Conservation (phyloP, 2,888 invertebrate species). For the Alentia gelatinosa region DNA sequence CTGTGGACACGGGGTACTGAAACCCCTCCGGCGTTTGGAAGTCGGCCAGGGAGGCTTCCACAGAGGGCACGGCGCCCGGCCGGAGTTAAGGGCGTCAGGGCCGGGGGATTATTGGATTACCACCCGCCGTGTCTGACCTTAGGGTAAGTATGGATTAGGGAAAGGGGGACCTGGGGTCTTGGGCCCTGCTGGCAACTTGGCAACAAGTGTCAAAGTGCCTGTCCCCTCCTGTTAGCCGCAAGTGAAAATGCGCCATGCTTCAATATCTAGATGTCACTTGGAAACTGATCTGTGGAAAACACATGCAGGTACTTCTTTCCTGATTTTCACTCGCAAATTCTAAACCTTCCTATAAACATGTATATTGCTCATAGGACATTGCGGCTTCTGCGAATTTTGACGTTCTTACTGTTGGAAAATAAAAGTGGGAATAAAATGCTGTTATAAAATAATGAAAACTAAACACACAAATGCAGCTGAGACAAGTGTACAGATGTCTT, state of each 20-base stretch:
- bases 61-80: not conserved
- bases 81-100: not conserved
- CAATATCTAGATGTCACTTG: no score
- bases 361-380: no score
- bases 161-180: not conserved
- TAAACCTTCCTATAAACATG: no score
- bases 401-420: no score
- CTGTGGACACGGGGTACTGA: not conserved
- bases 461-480: no score
- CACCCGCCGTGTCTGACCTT: not conserved
- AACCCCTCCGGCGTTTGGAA: not conserved
- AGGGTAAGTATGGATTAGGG: conserved; percentile 20
- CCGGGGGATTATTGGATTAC: not conserved
- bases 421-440: no score
- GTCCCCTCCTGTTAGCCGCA: not conserved
- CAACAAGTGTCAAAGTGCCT: not conserved
- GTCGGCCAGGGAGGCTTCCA: not conserved
- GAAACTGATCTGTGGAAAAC: no score
- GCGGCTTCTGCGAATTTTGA: no score
- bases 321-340: no score
- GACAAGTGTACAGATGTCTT: no score
- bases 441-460: no score
- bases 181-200: not conserved
- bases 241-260: not conserved
- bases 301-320: no score